Percentiles rank a stretch among this genome's conserved stretches.
phyloP scores from a whole-genome alignment of 2,113 vertebrate genomes.

The Rhizomys pruinosus region DNA sequence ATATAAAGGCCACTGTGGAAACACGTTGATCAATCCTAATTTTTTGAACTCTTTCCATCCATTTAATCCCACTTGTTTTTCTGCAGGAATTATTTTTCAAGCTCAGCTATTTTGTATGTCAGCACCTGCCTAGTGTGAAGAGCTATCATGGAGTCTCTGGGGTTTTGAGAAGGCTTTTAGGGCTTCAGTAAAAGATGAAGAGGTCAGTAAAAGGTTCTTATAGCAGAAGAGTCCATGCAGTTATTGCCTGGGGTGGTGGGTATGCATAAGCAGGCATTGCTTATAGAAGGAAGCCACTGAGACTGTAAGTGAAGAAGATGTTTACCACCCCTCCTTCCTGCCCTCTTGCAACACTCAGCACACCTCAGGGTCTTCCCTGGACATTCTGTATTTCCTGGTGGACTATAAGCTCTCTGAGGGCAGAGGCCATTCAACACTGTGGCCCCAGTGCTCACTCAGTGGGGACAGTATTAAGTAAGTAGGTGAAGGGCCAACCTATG shows the following conservation, averaged over 20 bases:
- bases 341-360: background rate
- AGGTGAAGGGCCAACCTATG: background rate
- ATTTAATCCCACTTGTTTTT: background rate
- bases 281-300: background rate
- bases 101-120: background rate
- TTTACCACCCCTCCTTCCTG: fast-evolving
- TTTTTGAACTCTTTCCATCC: background rate
- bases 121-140: background rate
- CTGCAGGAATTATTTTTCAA: background rate
- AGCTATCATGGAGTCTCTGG: no score
- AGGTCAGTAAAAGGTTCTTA: background rate
- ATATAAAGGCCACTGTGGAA: background rate
- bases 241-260: fast-evolving
- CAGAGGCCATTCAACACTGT: background rate
- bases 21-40: background rate
- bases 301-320: fast-evolving
- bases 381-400: background rate
- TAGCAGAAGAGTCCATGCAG: background rate
- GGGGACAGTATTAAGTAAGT: background rate
- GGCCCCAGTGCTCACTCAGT: fast-evolving
- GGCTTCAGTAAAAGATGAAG: background rate
- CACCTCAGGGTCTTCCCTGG: no score
- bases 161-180: background rate
- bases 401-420: background rate
- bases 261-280: background rate